Evolutionary conservation across 2,888 invertebrate species (phyloP).

Genomic region (Zygothrica quintamaculata): DNA sequence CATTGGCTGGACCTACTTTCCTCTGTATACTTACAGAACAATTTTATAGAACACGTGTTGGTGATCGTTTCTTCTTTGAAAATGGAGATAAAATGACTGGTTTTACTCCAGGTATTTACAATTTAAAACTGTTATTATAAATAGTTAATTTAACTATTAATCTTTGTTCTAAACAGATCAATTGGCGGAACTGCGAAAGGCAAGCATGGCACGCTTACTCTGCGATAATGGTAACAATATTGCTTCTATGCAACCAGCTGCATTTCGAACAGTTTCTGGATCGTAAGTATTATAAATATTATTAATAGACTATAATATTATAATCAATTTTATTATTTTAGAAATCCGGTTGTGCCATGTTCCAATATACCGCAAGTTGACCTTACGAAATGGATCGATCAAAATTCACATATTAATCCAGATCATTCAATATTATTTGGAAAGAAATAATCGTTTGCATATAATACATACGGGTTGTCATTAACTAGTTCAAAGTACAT

Average conservation of each 20-base stretch:
- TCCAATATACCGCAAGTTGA: slow-evolving; percentile 87
- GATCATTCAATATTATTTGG: slow-evolving; percentile 58
- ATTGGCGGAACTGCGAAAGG: slow-evolving; percentile 90
- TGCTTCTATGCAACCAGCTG: slow-evolving; percentile 88
- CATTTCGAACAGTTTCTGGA: slow-evolving; percentile 88
- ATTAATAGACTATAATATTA: no score
- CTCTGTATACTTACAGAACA: slow-evolving; percentile 94
- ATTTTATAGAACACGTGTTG: slow-evolving; percentile 93
- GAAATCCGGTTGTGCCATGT: slow-evolving; percentile 88
- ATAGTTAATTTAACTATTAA: no score
- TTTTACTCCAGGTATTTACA: slow-evolving; percentile 88
- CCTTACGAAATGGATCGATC: slow-evolving; percentile 86
- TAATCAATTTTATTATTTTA: slow-evolving; percentile 68
- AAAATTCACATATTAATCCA: slow-evolving; percentile 58
- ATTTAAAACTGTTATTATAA: no score
- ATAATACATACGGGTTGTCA: slow-evolving; percentile 36
- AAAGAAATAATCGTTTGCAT: slow-evolving; percentile 49
- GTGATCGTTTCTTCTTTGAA: slow-evolving; percentile 95
- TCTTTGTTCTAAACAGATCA: slow-evolving; percentile 86
- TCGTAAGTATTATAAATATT: slow-evolving; percentile 85
- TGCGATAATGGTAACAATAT: slow-evolving; percentile 92
- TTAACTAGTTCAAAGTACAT: slow-evolving; percentile 69
- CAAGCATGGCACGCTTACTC: slow-evolving; percentile 90
- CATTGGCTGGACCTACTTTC: slow-evolving; percentile 94
- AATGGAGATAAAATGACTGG: slow-evolving; percentile 87